Percentiles rank a stretch among this genome's conserved stretches.
phyloP scores from a whole-genome alignment of 2,888 invertebrate genomes.

The Noctua janthina region DNA sequence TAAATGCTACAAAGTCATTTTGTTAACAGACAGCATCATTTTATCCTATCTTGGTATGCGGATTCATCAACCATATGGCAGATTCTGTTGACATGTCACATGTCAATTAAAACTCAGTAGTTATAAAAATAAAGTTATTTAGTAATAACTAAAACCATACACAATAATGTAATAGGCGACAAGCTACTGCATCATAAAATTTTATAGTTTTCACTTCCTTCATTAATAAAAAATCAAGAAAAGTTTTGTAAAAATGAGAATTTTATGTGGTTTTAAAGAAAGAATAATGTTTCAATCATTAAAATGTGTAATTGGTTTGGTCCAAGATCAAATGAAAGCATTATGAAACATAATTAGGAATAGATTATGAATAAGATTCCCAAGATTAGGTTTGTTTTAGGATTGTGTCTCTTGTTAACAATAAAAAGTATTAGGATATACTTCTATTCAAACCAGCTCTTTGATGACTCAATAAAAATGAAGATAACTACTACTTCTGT shows the following conservation, averaged over 20 bases:
- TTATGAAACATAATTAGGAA: background rate
- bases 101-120: background rate
- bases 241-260: background rate
- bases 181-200: slow-evolving; percentile 23
- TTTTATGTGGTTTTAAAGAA: slow-evolving; percentile 39
- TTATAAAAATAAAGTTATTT: background rate
- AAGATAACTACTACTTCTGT: background rate
- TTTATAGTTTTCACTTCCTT: slow-evolving; percentile 46
- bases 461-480: background rate
- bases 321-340: background rate
- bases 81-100: slow-evolving; percentile 13
- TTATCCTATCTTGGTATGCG: background rate
- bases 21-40: background rate
- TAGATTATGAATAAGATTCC: background rate
- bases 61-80: slow-evolving; percentile 32
- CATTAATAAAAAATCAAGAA: slow-evolving; percentile 5
- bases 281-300: slow-evolving; percentile 22
- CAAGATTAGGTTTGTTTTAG: background rate
- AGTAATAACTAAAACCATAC: slow-evolving; percentile 11
- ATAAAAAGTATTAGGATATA: background rate
- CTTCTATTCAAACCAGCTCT: background rate
- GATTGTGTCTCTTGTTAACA: background rate
- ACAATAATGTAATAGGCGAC: slow-evolving; percentile 24
- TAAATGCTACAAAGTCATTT: background rate
- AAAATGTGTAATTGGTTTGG: background rate